Evolutionary conservation across 30 jellyfish, hydroid and myxozoan genomes (phyloP), one percentile per base, ranked within the genome.

Genomic region (Pseudorhiza aurosa): DNA sequence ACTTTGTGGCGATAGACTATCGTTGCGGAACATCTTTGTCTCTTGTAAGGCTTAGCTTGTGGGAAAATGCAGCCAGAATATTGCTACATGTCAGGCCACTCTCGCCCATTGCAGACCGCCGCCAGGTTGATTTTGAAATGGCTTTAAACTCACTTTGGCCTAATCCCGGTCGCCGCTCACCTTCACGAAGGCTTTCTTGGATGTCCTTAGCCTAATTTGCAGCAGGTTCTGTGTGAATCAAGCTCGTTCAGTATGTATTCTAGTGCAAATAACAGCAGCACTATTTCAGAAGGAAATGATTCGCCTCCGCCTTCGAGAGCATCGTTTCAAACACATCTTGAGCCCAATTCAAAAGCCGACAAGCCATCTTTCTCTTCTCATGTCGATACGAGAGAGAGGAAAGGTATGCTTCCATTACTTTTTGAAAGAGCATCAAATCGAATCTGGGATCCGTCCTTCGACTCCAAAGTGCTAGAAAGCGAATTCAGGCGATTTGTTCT

Each of bases 401-500:
- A 94, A 60, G 97, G 99, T 28, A 50, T 94, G 33, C 59, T 94
- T 18, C 99, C 99, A 18, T 58, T 94, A 19, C 87, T 94, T 68
- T 94, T 94, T 70, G 99, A 94, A 40, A 75, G 99, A 76, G 99
- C 99, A 36, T 94, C 99, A 14, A 89, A 96, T 46, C 85, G 95
- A 56, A 29, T 95, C 1, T 89, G 97, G 96, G 90, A 95, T 17
- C 96, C 99, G 8, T 59, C 96, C 12, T 88, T 95, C 59, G 98
- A 95, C 56, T 95, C 98, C 4, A 96, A 85, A 19, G 88, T 82
- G 27, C 62, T 95, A 53, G 99, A 88, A 65, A 65, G 93, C 31
- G 99, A 95, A 75, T 95, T 88, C 68, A 76, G 91, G 82, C 91
- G 97, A 35, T 87, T 95, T 56, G 86, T 95, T 68, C 94, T 89